A percentile compares a stretch with the other conserved stretches of the same genome.
These are phyloP conservation scores for Ennomos erosarius DNA, from an alignment of 2,888 invertebrate species.

Conservation along the genomic window DNA sequence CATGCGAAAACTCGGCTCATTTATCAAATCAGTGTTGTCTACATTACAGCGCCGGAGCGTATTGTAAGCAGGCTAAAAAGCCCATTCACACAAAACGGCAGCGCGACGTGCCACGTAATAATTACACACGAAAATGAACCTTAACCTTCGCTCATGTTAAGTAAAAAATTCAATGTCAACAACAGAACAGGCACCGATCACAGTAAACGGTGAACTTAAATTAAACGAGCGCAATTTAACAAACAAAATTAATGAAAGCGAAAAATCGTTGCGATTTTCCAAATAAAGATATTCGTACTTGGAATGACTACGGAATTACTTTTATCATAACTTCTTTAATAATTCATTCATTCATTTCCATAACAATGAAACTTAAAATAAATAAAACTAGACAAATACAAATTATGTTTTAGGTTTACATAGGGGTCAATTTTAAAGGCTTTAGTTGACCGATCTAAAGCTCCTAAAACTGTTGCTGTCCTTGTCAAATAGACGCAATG, in stretches of 20 bases:
- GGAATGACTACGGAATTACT: constrained; percentile 46
- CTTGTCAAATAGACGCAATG: too few species aligned
- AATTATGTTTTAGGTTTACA: too few species aligned
- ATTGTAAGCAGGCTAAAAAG: constrained; percentile 76
- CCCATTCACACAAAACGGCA: constrained; percentile 66
- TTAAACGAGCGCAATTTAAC: constrained; percentile 73
- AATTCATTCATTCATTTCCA: constrained; percentile 9
- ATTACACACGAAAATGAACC: constrained; percentile 59
- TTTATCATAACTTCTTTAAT: constrained; percentile 32
- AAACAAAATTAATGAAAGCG: constrained; percentile 71
- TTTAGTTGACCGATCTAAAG: too few species aligned
- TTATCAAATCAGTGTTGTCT: constrained; percentile 80
- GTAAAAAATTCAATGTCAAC: constrained; percentile 34
- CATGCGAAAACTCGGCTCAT: constrained; percentile 72
- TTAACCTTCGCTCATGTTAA: constrained; percentile 43
- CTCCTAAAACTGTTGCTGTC: too few species aligned
- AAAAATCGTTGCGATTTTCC: constrained; percentile 64
- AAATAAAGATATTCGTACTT: constrained; percentile 59
- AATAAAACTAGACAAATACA: too few species aligned
- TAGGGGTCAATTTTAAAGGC: too few species aligned
- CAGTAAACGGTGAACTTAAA: constrained; percentile 57
- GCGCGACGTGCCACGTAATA: constrained; percentile 51
- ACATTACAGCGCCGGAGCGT: constrained; percentile 69
- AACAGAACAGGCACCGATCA: constrained; percentile 50
- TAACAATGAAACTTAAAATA: constrained; percentile 4